Base-by-base conservation (phyloP, 1,140 invertebrate genomes). In the Heliothis subflexa region DNA sequence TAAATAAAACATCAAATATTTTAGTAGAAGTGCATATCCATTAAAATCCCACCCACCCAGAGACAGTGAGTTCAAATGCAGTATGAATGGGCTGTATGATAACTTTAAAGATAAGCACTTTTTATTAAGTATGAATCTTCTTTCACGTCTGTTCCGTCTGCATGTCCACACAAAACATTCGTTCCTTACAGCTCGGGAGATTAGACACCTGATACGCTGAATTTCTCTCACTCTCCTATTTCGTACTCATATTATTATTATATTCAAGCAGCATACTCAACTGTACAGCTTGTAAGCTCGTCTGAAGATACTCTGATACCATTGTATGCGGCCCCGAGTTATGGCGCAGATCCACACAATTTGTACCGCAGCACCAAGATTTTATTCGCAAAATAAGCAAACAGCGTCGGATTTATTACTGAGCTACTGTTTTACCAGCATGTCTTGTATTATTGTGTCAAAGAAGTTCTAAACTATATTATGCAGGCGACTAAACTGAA, bases 101-200 rank as follows among this genome's bases (percentile, higher is more conserved):
- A 40, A 40, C 33, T 40, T 40, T 0, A 40, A 5, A 40, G 33
- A 40, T 40, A 40, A 40, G 33, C 33, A 40, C 33, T 40, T 25
- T 25, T 25, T 25, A 25, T 25, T 25, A 40, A 40, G 5, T 40
- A 40, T 40, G 5, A 62, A 45, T 28, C 28, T 62, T 62, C 33
- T 62, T 11, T 16, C n/a, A 62, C 28, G 0, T 40, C 3, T 62
- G 28, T 9, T 45, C 13, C 13, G 2, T n/a, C 13, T 25, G 33
- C n/a, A 45, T 33, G 28, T 62, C 61, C 33, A 62, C 14, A 28
- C 61, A 62, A 16, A 62, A 40, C 28, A 45, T n/a, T 62, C 28
- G 40, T 2, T 62, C 28, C 33, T 33, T 55, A 18, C 25, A n/a
- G 25, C 68, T 71, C 28, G 68, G 50, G 68, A 71, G 54, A 71